Base-by-base conservation (phyloP, 2,888 invertebrate species). In the Scrobipalpa costella region DNA sequence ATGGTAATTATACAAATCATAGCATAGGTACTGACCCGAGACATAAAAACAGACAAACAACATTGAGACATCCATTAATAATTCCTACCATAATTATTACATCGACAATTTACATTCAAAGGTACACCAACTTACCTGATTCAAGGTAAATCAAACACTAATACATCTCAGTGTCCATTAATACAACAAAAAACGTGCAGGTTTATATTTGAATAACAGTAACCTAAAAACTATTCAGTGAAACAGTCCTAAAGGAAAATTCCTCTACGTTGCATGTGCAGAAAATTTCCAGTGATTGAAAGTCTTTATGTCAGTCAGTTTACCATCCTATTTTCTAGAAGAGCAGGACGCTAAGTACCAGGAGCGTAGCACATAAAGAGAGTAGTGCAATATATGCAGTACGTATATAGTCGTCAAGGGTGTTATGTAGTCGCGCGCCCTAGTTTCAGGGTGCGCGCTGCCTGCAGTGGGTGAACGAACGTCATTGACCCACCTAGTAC, bases 401-500 rank as follows among this genome's bases (percentile, higher is more conserved):
- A 15, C n/a, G 66, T 66, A 71, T 64, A 69, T 69, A 68, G 63
- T 57, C 38, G 57, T 66, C 69, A 71, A 73, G 77, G 78, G 78
- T 73, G 76, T 64, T 52, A 64, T 71, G 70, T 71, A 71, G 73
- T 70, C 71, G 74, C 83, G 74, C 83, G 90, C 79, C 88, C 90
- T 79, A 90, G 75, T 88, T 90, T 83, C 81, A 79, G 78, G 81
- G 80, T 73, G 76, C 77, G 79, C 68, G 27, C 27, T 27, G 27
- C 27, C 27, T 83, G 81, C 81, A 78, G 57, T 68, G 76, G 81
- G 78, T 80, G 76, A 81, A 81, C 72, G 80, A 78, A 78, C 83
- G 81, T 80, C 80, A 78, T 80, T 81, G 88, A 88, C 88, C 88
- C 79, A 86, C 76, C 84, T 84, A 81, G 80, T 81, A 82, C 83